Base-by-base conservation (phyloP, 2,797 vertebrate genomes). In the Sebastolobus alascanus region DNA sequence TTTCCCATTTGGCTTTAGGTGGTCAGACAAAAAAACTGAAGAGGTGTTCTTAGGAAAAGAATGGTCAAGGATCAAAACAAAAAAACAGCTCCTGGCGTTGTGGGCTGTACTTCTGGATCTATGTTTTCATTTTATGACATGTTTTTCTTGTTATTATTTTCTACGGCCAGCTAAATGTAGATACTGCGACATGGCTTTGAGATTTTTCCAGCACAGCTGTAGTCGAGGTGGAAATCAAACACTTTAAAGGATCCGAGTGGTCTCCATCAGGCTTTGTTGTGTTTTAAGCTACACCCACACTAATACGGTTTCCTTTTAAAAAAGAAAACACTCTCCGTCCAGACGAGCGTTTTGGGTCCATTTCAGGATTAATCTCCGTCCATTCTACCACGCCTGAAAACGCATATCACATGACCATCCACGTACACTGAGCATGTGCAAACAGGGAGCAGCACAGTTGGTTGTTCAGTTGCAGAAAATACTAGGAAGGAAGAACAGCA, bases 1-100 rank as follows among this genome's bases (percentile, higher is more conserved):
- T 58, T 84, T 75, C 59, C 73, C 46, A 73, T 73, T 88, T 88
- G 58, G 55, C 75, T 80, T 18, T 50, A 81, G 79, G 38, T 79
- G 29, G 9, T 55, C 37, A 65, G 37, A 77, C 59, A 70, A 64
- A 85, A 85, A 54, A 76, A 25, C 20, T 60, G 9, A 80, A 33
- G 22, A 81, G 46, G 59, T 67, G 46, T 52, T 43, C 67, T 46
- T 33, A 58, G 56, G 58, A 67, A 82, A 78, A 40, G 31, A 58
- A 80, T 13, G n/a, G 63, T 79, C 43, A 75, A 69, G 50, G 60
- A 25, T 80, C 29, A 60, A 76, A 75, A 81, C 22, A 71, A 27
- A 84, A 25, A 54, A 54, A 73, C 35, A 80, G 35, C 38, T 20
- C 16, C 13, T 52, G 38, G 12, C 38, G n/a, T 18, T 54, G 4